A percentile compares a stretch with the other conserved stretches of the same genome.
These are phyloP conservation scores for Penaeus chinensis DNA, from an alignment of 1,140 invertebrate species.

Conservation along the genomic window DNA sequence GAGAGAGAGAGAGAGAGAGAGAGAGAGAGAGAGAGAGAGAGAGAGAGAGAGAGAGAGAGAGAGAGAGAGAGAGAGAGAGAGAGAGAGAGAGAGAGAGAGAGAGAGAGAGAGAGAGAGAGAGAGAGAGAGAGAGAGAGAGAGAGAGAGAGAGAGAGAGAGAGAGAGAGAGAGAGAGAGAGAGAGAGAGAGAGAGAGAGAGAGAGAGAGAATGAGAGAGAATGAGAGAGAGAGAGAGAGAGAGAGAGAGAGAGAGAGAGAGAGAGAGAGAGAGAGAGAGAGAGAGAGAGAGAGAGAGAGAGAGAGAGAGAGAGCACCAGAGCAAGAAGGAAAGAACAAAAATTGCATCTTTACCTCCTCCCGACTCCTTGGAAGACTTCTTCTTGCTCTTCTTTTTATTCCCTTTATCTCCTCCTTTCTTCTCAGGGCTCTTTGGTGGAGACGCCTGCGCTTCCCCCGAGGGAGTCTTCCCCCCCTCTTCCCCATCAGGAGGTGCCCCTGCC, in stretches of 20 bases:
- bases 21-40: no score
- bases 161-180: neutral
- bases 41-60: no score
- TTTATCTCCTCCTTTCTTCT: slow-evolving; percentile 49
- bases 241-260: neutral
- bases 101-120: no score
- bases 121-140: neutral
- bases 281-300: neutral
- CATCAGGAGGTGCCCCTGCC: neutral
- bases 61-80: no score
- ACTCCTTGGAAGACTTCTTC: slow-evolving; percentile 43
- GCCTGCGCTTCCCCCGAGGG: neutral
- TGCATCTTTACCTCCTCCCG: slow-evolving; percentile 33
- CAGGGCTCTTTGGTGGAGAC: slow-evolving; percentile 8
- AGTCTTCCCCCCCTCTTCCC: neutral
- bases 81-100: no score
- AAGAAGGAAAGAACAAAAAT: neutral
- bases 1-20: neutral
- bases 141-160: neutral
- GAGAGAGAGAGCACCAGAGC: neutral
- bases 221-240: neutral
- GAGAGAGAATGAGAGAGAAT: neutral
- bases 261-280: slow-evolving; percentile 7
- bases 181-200: neutral
- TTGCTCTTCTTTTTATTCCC: slow-evolving; percentile 43